Conservation (phyloP, 2,888 invertebrate species). For the Baronia brevicornis region DNA sequence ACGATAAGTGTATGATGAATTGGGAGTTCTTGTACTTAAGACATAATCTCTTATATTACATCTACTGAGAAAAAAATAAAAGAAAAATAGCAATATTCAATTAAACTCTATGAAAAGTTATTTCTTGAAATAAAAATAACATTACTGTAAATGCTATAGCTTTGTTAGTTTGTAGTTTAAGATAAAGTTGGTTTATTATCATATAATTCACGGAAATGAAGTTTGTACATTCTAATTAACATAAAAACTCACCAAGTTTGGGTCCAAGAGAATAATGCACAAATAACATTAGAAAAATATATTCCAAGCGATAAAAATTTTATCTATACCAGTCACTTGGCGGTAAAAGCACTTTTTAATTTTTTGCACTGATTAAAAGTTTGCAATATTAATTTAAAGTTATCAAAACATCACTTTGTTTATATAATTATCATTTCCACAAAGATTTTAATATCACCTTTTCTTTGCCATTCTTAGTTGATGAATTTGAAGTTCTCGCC, state of each 20-base stretch:
- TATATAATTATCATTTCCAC: slow-evolving; percentile 9
- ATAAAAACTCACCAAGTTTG: slow-evolving; percentile 25
- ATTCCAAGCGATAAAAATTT: slow-evolving; percentile 17
- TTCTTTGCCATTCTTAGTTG: slow-evolving; percentile 47
- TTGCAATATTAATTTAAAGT: slow-evolving; percentile 3
- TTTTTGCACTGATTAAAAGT: slow-evolving; percentile 9
- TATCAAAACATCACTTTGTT: slow-evolving; percentile 11
- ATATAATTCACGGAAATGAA: neutral
- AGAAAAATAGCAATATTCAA: too few relatives aligned
- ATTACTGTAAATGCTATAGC: too few relatives aligned
- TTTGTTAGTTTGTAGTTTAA: too few relatives aligned
- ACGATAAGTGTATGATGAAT: slow-evolving; percentile 40
- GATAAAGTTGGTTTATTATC: too few relatives aligned
- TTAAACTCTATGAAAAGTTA: too few relatives aligned
- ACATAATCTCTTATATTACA: too few relatives aligned
- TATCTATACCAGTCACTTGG: slow-evolving; percentile 9
- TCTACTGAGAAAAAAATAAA: too few relatives aligned
- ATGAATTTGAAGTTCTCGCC: slow-evolving; percentile 29
- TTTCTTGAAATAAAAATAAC: too few relatives aligned
- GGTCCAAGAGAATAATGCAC: slow-evolving; percentile 5
- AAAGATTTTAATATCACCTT: slow-evolving; percentile 38
- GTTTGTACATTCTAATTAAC: slow-evolving; percentile 11
- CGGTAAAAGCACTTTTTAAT: slow-evolving; percentile 11
- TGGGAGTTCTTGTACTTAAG: slow-evolving; percentile 8
- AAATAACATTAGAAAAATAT: slow-evolving; percentile 13